These are phyloP conservation scores for Antedon mediterranea DNA, from an alignment of 53 echinoderm and acorn worm species.

Conservation along the genomic window DNA sequence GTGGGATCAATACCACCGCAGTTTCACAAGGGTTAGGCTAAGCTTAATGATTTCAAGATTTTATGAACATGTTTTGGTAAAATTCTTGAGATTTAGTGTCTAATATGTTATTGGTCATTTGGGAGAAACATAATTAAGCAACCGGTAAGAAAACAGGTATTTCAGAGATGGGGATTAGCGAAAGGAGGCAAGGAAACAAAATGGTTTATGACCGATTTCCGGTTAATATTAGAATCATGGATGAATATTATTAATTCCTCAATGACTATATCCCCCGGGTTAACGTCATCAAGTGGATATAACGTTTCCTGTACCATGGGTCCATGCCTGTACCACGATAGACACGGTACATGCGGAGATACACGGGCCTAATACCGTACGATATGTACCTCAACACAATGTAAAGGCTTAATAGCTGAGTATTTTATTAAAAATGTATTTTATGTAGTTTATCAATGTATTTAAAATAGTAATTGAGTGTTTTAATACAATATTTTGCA, in stretches of 20 bases:
- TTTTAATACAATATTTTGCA: too few species aligned
- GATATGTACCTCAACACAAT: too few species aligned
- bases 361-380: too few species aligned
- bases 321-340: too few species aligned
- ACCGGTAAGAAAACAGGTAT: not conserved
- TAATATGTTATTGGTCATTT: not conserved
- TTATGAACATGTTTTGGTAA: not conserved
- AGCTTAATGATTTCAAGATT: not conserved
- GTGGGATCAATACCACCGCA: not conserved
- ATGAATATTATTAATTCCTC: too few species aligned
- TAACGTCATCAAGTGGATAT: not conserved
- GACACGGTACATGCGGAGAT: too few species aligned
- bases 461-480: too few species aligned
- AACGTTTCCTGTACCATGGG: not conserved
- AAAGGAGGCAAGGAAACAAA: not conserved
- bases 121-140: not conserved
- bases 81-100: not conserved
- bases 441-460: too few species aligned
- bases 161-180: not conserved
- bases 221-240: too few species aligned
- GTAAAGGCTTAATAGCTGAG: too few species aligned
- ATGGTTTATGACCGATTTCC: not conserved
- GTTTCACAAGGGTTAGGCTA: not conserved
- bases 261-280: too few species aligned
- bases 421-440: too few species aligned